Evolutionary conservation across 2,113 vertebrate genomes (phyloP).

Genomic region (Camelus bactrianus): DNA sequence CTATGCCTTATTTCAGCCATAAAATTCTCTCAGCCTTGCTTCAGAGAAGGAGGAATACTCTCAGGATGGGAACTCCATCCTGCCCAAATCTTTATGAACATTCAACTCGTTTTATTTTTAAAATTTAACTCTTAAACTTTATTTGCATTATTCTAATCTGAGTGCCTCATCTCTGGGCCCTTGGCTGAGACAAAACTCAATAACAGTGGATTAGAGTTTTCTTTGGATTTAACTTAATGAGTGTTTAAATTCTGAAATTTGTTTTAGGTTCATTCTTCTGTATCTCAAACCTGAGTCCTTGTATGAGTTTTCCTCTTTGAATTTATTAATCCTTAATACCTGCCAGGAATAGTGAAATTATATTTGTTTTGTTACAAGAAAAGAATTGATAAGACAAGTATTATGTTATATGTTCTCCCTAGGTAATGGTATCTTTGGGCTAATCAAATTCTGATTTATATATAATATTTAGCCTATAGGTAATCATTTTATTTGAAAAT

Average conservation of each 20-base stretch:
- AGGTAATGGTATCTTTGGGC: background rate
- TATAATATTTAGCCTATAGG: conserved; percentile 13
- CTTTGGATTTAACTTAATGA: conserved; percentile 57
- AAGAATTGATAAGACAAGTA: conserved; percentile 51
- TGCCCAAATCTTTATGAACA: conserved; percentile 10
- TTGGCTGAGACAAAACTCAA: conserved; percentile 25
- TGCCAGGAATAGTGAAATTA: conserved; percentile 42
- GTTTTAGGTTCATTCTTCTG: conserved; percentile 55
- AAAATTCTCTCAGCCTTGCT: conserved; percentile 18
- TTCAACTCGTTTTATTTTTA: background rate
- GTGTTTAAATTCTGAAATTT: conserved; percentile 62
- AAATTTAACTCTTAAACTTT: conserved; percentile 18
- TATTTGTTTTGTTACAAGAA: conserved; percentile 59
- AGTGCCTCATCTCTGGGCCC: background rate
- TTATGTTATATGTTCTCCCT: conserved; percentile 25
- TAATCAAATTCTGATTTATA: conserved; percentile 55
- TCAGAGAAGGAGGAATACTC: background rate
- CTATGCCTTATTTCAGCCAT: background rate
- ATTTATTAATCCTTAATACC: conserved; percentile 55
- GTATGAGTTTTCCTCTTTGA: conserved; percentile 48
- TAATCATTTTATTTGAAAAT: conserved; percentile 55
- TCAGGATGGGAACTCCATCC: conserved; percentile 1
- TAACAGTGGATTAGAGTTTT: conserved; percentile 7
- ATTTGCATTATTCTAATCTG: conserved; percentile 32
- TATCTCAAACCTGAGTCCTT: conserved; percentile 41